Evolutionary conservation across 2,888 invertebrate species (phyloP).

Genomic region (Bellardia pandia): DNA sequence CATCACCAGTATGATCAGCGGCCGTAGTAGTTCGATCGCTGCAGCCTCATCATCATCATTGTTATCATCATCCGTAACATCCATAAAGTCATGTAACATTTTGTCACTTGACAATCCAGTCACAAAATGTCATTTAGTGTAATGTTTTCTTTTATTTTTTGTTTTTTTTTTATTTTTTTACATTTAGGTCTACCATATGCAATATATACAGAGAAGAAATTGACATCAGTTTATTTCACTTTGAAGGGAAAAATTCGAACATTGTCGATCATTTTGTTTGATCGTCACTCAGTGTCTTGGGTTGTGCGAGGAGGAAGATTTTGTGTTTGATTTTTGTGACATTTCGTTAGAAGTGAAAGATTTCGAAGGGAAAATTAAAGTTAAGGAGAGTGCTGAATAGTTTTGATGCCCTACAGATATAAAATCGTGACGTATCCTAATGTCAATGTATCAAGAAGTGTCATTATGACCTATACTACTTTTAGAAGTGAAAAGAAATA

Average conservation of each 20-base stretch:
- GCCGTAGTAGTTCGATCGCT: not conserved
- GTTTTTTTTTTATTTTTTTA: not conserved
- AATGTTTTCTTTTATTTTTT: conserved; percentile 50
- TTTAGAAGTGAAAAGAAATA: no score
- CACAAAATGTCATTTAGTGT: conserved; percentile 72
- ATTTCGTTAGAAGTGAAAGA: conserved; percentile 48
- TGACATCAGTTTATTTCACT: conserved; percentile 40
- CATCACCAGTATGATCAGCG: conserved; percentile 7
- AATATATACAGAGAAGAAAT: conserved; percentile 21
- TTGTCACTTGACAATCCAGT: conserved; percentile 75
- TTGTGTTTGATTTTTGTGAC: conserved; percentile 42
- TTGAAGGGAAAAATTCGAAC: conserved; percentile 60
- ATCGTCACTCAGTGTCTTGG: conserved; percentile 41
- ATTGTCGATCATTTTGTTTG: conserved; percentile 72
- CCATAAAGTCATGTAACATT: conserved; percentile 74
- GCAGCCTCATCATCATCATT: conserved; percentile 33
- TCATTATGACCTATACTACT: no score
- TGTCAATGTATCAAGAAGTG: no score
- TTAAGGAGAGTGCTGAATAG: not conserved
- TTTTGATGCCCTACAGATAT: not conserved
- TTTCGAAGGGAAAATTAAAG: not conserved
- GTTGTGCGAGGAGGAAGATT: conserved; percentile 27
- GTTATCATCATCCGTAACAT: conserved; percentile 59
- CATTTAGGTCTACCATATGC: conserved; percentile 8
- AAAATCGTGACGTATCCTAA: no score